These are phyloP conservation scores for Channallabes apus DNA, from an alignment of 2,797 vertebrate genomes.

Conservation along the genomic window DNA sequence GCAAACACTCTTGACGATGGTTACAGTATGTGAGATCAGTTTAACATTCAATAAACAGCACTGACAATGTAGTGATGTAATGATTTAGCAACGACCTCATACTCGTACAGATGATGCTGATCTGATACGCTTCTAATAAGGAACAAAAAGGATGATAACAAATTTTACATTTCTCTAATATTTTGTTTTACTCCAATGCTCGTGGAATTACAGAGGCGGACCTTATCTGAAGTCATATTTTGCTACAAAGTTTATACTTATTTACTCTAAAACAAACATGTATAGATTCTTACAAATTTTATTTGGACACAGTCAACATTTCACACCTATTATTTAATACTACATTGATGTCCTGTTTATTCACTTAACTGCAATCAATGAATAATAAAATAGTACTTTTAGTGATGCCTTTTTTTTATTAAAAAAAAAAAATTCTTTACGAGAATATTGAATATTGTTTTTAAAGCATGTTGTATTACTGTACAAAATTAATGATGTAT, in stretches of 20 bases:
- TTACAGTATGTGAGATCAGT: neutral
- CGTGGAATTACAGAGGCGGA: neutral
- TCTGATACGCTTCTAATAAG: neutral
- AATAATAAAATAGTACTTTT: neutral
- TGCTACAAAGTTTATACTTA: neutral
- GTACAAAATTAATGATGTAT: too few relatives aligned
- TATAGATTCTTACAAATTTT: neutral
- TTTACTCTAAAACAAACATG: neutral
- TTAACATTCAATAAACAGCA: neutral
- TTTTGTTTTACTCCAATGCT: neutral
- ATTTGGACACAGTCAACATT: neutral
- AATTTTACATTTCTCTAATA: neutral
- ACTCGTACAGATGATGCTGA: neutral
- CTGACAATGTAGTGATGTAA: neutral
- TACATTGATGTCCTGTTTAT: neutral
- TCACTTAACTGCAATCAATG: neutral
- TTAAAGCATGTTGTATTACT: neutral
- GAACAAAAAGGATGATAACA: neutral
- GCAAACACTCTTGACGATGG: neutral
- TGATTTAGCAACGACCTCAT: neutral
- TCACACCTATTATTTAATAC: neutral
- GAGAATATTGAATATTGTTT: neutral
- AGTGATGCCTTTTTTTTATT: too few relatives aligned
- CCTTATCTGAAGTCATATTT: neutral
- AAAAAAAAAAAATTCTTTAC: too few relatives aligned